Base-by-base conservation (phyloP, 2,888 invertebrate genomes). In the Stenichneumon culpator region DNA sequence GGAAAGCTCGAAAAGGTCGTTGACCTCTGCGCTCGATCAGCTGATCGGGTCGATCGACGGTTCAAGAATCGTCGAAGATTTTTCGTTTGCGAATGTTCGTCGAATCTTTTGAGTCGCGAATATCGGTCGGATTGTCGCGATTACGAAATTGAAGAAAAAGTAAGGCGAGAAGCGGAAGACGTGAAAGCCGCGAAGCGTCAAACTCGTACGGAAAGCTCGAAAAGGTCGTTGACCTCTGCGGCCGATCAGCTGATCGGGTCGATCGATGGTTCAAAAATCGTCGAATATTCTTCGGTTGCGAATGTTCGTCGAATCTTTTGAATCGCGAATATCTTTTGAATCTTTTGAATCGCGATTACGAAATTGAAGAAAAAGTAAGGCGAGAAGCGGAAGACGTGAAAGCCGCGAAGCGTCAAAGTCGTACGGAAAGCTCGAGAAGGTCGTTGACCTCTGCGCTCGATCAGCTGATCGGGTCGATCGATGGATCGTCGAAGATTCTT, bases 91-190 rank as follows among this genome's bases (percentile, higher is more conserved):
- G 9, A 39, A 39, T 36, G 1, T 9, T 36, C 36, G 36, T 9
- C 0, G 9, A 36, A 9, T 36, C 9, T 36, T 4, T 36, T 9
- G 1, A 9, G 9, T 36, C 1, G 39, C 7, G 9, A 39, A 39
- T 7, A 36, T 36, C 7, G 4, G 9, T 36, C 1, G 36, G 7
- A 36, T 36, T 2, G 0, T 36, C 1, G 36, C 6, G 7, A n/a
- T n/a, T n/a, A n/a, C n/a, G n/a, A n/a, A n/a, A n/a, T n/a, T n/a
- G n/a, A n/a, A n/a, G n/a, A n/a, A n/a, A n/a, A n/a, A n/a, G n/a
- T n/a, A 22, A 9, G 68, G 44, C 19, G 25, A 25, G 74, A 69
- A 52, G 68, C 75, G 16, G 74, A 68, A 36, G 75, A 75, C 65
- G 19, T 28, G 36, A 74, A 57, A 22, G 14, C 25, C 25, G 50